Evolutionary conservation across 2,888 invertebrate species (phyloP).

Genomic region (Eristalis tenax): DNA sequence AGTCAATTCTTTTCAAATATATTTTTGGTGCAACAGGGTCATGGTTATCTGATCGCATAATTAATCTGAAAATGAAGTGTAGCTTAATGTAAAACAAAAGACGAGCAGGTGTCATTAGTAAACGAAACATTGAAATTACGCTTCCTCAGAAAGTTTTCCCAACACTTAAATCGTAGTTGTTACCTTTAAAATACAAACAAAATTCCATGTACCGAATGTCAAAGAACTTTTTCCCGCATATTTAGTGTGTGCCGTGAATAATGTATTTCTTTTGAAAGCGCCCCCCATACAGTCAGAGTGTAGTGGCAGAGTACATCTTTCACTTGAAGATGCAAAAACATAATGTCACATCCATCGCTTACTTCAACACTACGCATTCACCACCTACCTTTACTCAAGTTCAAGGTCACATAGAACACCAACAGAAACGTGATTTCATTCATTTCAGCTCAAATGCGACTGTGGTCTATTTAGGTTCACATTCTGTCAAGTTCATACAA

Average conservation of each 20-base stretch:
- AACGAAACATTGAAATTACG: too few species aligned
- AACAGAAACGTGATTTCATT: background rate
- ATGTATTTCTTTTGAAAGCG: background rate
- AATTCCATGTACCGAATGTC: background rate
- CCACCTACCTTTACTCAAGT: background rate
- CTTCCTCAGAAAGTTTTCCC: too few species aligned
- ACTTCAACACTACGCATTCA: background rate
- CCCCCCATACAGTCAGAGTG: background rate
- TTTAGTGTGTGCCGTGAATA: background rate
- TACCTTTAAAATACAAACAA: background rate
- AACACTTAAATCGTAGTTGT: background rate
- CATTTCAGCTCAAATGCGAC: background rate
- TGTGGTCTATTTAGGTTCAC: background rate
- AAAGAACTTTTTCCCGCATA: background rate
- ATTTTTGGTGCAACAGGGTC: too few species aligned
- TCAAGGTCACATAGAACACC: background rate
- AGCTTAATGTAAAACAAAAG: too few species aligned
- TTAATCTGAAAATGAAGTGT: too few species aligned
- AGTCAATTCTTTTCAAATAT: too few species aligned
- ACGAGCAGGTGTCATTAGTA: too few species aligned
- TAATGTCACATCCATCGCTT: background rate
- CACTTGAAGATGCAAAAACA: background rate
- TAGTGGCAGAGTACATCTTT: background rate
- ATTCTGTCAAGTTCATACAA: background rate
- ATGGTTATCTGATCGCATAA: too few species aligned